A percentile compares a stretch with the other conserved stretches of the same genome.
phyloP scores from a whole-genome alignment of 2,888 invertebrate species.

The Erpobdella octoculata region DNA sequence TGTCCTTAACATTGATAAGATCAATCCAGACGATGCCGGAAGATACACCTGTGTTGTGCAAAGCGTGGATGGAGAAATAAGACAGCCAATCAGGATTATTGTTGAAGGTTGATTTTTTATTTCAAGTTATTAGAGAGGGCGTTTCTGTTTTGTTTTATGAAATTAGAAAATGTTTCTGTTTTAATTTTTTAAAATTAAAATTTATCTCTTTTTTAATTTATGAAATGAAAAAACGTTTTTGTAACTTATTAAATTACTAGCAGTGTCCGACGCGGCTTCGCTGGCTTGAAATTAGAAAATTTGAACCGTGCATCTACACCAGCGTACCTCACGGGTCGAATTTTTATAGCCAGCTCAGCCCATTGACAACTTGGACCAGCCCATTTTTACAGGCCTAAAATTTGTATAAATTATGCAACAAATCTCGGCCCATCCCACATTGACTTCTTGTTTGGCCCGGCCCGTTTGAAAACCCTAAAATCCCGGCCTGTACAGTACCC shows the following conservation, averaged over 20 bases:
- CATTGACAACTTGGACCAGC: no score
- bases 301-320: background rate
- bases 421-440: no score
- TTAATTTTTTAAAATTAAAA: background rate
- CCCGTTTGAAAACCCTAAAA: no score
- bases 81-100: background rate
- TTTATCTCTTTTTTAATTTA: background rate
- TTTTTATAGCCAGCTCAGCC: no score
- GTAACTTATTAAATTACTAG: background rate
- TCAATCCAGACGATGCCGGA: background rate
- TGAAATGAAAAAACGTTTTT: background rate
- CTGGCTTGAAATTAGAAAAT: background rate
- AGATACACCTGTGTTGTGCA: conserved; percentile 15
- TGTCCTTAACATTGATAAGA: background rate
- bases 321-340: no score
- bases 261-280: background rate
- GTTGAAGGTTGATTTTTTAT: background rate
- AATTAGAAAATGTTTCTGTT: background rate
- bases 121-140: background rate
- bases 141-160: background rate
- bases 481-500: no score
- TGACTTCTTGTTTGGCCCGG: no score
- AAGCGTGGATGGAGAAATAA: background rate
- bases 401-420: no score
- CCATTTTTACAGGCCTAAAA: no score